Evolutionary conservation across 2,113 vertebrate species (phyloP), one percentile per base, ranked within the genome.

Genomic region (Emydura subglobosa): DNA sequence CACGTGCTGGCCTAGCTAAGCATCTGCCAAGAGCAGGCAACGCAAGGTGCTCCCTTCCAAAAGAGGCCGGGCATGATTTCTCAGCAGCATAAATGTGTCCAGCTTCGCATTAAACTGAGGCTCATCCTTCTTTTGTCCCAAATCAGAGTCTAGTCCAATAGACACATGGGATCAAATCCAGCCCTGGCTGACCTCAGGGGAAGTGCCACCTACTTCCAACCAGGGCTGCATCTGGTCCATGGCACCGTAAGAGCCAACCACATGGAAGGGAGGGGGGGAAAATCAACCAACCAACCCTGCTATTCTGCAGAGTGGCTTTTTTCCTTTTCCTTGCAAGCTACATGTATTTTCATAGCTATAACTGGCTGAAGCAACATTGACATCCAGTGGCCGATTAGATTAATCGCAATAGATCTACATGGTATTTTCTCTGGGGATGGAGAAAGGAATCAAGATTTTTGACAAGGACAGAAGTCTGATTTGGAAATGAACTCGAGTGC

Each of bases 351-450:
- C 83, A 86, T 55, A 10, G 51, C 88, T 10, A 68, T 97, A 96
- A 98, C 97, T 97, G 97, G 89, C 97, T 86, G 97, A 98, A 97
- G 97, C 98, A 98, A 98, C 31, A 97, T 98, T 98, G 98, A 98
- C 98, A 98, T 98, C 98, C 98, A 98, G 98, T 97, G 98, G 98
- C 96, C 97, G 96, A 96, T 47, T 59, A 88, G 90, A 98, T 98
- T 98, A 98, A 98, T 98, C 96, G 97, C 98, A 98, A 96, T 74
- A 1, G 79, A 91, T 72, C n/a, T 91, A 61, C 0, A 3, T 3
- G 53, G 78, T 2, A 17, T 68, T 53, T 88, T 44, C 85, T 85
- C 14, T 3, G 10, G 74, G 78, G 85, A 83, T 4, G n/a, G 57
- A 22, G 53, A 13, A 14, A 12, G 25, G 39, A 13, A 14, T 42